These are phyloP conservation scores for Poicephalus gulielmi DNA, from an alignment of 2,113 vertebrate genomes.

Conservation along the genomic window DNA sequence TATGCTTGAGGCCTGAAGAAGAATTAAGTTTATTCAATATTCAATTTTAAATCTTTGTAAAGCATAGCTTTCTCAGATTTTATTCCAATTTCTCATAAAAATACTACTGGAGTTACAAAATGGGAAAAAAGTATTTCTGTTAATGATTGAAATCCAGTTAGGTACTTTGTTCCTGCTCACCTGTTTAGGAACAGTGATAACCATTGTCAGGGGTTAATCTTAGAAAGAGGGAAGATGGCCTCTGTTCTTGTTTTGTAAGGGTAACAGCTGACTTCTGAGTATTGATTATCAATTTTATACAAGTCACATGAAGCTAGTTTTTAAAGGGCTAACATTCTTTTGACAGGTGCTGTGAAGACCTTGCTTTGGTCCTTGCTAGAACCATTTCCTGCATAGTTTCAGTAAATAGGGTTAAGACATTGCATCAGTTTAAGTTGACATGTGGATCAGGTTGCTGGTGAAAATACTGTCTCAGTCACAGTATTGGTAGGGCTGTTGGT, in stretches of 20 bases:
- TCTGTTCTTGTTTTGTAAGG: not conserved
- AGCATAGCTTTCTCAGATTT: not conserved
- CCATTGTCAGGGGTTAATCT: not conserved
- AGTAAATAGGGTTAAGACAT: not conserved
- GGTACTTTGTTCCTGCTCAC: not conserved
- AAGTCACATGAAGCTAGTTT: not conserved
- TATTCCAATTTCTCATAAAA: not conserved
- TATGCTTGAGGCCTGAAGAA: not conserved
- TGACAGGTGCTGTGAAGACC: not conserved
- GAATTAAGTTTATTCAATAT: not conserved
- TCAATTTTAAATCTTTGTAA: not conserved
- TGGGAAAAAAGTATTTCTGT: not conserved
- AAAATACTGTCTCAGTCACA: not conserved
- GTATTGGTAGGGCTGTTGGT: too few relatives aligned
- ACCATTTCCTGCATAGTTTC: not conserved
- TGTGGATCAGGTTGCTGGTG: not conserved
- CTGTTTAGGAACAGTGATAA: not conserved
- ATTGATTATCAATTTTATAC: not conserved
- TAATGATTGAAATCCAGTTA: not conserved
- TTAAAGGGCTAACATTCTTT: not conserved
- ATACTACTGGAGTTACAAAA: not conserved
- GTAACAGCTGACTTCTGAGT: not conserved
- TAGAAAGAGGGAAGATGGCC: not conserved
- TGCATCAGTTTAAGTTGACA: not conserved
- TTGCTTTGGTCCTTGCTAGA: not conserved